Base-by-base conservation (phyloP, 2,113 vertebrate species). In the Puntigrus tetrazona region DNA sequence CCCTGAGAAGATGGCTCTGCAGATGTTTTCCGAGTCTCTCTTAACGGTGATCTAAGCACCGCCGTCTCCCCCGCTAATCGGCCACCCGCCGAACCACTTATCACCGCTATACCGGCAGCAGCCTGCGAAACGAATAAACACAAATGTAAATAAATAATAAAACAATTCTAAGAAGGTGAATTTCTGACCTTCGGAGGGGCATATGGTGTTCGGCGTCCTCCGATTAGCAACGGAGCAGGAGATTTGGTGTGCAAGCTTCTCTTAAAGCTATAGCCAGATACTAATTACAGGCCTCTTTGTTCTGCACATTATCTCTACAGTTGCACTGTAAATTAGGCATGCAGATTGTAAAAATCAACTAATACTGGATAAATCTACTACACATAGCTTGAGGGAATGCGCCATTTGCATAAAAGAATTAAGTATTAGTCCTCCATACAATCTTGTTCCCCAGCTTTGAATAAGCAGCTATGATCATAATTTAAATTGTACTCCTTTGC, bases 281-380 rank as follows among this genome's bases (percentile, higher is more conserved):
- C 90, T 92, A 94, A 95, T 95, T 94, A 94, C 90, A 87, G 61
- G 86, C 85, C 89, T 91, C 94, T 87, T 93, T 94, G 91, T 94
- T 92, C 90, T 82, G 90, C 90, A 92, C 92, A 94, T 94, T 93
- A 95, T 94, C 92, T 93, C 90, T 86, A 89, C 92, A 90, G 90
- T 93, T 94, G 92, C 92, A 92, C 91, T 92, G 90, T 89, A 94
- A 93, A 94, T 94, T 93, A 94, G 86, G 87, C 87, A 88, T 92
- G 91, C 89, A 92, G 92, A 92, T 92, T 90, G 90, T 89, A 80
- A 90, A 93, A 93, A 92, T 82, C 88, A 91, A 92, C 91, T 93
- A 93, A 93, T 92, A 91, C 90, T 73, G 79, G 89, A 89, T 85
- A 91, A 92, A 92, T 91, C 91, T 82, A 92, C 88, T 86, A 86